These are phyloP conservation scores for Pseudonaja textilis DNA, from an alignment of 2,113 vertebrate genomes.

Conservation along the genomic window DNA sequence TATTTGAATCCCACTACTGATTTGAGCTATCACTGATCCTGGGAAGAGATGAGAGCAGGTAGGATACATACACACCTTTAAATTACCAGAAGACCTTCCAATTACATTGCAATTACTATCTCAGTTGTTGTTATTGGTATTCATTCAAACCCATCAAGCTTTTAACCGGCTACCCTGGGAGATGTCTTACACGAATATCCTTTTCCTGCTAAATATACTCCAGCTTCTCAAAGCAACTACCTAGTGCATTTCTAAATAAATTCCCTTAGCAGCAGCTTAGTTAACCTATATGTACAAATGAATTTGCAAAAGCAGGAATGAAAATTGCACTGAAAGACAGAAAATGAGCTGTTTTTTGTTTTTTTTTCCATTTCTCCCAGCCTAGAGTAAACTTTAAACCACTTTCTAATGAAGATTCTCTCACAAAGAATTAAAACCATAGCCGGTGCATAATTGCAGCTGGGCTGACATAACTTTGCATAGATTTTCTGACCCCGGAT, in stretches of 20 bases:
- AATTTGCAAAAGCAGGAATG: not conserved
- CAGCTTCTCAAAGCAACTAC: not conserved
- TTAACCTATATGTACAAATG: slow-evolving; percentile 17
- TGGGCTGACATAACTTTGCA: not conserved
- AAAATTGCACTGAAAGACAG: not conserved
- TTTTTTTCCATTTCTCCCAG: not conserved
- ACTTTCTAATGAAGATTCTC: not conserved
- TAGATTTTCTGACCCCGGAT: not conserved
- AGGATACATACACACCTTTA: not conserved
- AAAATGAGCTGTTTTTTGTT: not conserved
- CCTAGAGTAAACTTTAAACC: not conserved
- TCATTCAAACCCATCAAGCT: slow-evolving; percentile 3
- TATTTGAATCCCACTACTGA: not conserved
- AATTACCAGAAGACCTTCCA: slow-evolving; percentile 2
- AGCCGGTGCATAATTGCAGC: not conserved
- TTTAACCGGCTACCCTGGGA: not conserved
- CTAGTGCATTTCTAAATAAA: not conserved
- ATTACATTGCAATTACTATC: slow-evolving; percentile 3
- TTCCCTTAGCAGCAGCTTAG: slow-evolving; percentile 15
- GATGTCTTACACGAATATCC: not conserved
- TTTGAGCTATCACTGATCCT: not conserved
- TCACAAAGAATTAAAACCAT: not conserved
- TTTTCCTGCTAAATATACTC: not conserved
- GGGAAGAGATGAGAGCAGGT: not conserved
- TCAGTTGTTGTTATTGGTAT: not conserved